Evolutionary conservation across 2,888 invertebrate genomes (phyloP).

Genomic region (Thysanoteuthis rhombus): DNA sequence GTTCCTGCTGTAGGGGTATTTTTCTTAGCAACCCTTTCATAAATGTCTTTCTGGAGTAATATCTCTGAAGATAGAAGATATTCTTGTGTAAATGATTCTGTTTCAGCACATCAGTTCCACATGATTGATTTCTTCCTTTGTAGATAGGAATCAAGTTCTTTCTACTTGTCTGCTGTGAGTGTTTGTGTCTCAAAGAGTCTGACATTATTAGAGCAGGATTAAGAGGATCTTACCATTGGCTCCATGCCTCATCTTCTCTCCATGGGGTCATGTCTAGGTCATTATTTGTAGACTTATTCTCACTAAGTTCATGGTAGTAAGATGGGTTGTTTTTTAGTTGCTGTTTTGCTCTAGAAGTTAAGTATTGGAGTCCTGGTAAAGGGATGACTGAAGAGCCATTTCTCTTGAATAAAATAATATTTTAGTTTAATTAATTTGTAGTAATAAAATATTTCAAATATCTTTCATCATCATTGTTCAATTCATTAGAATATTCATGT

Average conservation of each 20-base stretch:
- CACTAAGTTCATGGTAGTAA: neutral
- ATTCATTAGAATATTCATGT: no score
- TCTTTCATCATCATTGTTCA: no score
- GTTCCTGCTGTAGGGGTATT: neutral
- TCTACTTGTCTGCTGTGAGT: neutral
- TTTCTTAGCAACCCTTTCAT: neutral
- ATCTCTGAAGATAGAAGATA: neutral
- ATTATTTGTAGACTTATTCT: neutral
- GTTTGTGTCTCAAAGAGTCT: neutral
- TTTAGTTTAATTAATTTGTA: no score
- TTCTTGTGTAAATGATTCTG: neutral
- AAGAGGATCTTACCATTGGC: neutral
- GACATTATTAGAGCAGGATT: neutral
- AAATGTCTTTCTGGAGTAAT: neutral
- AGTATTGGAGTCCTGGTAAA: no score
- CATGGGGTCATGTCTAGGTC: slow-evolving; percentile 12
- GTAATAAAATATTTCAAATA: no score
- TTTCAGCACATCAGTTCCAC: slow-evolving; percentile 12
- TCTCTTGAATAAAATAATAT: no score
- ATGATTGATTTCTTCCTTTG: neutral
- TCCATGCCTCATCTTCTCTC: neutral
- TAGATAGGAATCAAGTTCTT: neutral
- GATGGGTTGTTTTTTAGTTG: neutral
- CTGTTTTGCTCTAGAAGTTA: no score
- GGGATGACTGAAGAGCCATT: no score